A percentile compares a stretch with the other conserved stretches of the same genome.
Evolutionary conservation across 2,113 vertebrate species (phyloP).

Genomic region (Todiramphus saurophagus): DNA sequence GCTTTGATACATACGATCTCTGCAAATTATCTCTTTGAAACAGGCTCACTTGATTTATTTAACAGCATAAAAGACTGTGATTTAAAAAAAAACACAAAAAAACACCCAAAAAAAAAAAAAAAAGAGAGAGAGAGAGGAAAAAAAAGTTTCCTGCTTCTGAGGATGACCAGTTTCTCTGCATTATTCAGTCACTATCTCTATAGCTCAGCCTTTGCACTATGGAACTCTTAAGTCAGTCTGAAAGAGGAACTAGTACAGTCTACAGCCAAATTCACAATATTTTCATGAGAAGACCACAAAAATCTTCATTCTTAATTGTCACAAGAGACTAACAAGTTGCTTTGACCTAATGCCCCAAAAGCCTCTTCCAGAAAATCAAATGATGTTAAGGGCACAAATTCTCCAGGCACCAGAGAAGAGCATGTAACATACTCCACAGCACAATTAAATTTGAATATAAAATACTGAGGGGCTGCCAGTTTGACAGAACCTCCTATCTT

Average conservation of each 20-base stretch:
- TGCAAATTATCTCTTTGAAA: conserved; percentile 26
- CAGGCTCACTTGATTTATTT: background rate
- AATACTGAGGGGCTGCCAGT: background rate
- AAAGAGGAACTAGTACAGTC: background rate
- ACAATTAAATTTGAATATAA: background rate
- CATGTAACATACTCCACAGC: fast-evolving
- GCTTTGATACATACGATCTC: background rate
- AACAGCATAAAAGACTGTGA: conserved; percentile 15
- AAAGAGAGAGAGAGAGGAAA: background rate
- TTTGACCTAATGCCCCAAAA: background rate
- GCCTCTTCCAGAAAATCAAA: background rate
- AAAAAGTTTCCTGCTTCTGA: background rate
- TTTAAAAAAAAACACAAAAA: background rate
- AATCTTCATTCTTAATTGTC: background rate
- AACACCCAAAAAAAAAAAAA: too few species aligned
- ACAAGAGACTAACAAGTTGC: background rate
- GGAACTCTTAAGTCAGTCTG: background rate
- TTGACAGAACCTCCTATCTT: background rate
- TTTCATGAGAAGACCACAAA: background rate
- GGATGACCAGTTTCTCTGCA: background rate
- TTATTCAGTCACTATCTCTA: background rate
- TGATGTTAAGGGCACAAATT: background rate
- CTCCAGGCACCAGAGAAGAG: background rate
- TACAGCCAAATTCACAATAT: background rate
- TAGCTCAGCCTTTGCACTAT: background rate